Evolutionary conservation across 2,113 vertebrate species (phyloP), one percentile per base, ranked within the genome.

Genomic region (Sapayoa aenigma): DNA sequence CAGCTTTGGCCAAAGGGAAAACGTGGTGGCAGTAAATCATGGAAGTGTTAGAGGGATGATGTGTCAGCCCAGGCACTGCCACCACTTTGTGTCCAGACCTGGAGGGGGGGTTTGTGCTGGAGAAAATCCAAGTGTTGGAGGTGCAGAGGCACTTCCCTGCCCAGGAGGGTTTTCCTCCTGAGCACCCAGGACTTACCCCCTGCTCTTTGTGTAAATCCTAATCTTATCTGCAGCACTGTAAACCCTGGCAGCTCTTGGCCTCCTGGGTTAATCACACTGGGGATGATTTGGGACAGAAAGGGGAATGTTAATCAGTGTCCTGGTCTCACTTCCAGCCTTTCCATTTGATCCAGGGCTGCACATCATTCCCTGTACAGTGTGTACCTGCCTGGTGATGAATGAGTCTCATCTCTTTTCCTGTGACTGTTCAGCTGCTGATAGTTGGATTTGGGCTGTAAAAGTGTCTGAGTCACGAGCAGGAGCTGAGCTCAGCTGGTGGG

Each of bases 31-130:
- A 10, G 35, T 10, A 22, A 9, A 35, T 42, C 9, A 14, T 11
- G 42, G 42, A 13, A 27, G 24, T 1, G 0, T 17, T 4, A 60
- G 31, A 21, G 33, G 53, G 63, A 7, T 39, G 20, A 1, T 12
- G 5, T 52, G 65, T 42, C 78, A 59, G 30, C 52, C 2, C 73
- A 37, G 2, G n/a, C 31, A 0, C 22, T 72, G 16, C 42, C 1
- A 1, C 30, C 21, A 47, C 56, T 42, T 21, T 3, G 14, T 72
- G 47, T 76, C 44, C 15, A 6, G 4, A 37, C 20, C 56, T 49
- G 50, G 37, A 44, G 33, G 46, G 28, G 62, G 62, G 33, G 12
- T 46, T 4, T 73, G 13, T 42, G 20, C 59, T 5, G 2, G 30
- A 33, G 49, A 24, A 59, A 10, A 63, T 27, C 18, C 4, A 11